Conservation (phyloP, 2,888 invertebrate genomes). For the Orchesella flavescens region DNA sequence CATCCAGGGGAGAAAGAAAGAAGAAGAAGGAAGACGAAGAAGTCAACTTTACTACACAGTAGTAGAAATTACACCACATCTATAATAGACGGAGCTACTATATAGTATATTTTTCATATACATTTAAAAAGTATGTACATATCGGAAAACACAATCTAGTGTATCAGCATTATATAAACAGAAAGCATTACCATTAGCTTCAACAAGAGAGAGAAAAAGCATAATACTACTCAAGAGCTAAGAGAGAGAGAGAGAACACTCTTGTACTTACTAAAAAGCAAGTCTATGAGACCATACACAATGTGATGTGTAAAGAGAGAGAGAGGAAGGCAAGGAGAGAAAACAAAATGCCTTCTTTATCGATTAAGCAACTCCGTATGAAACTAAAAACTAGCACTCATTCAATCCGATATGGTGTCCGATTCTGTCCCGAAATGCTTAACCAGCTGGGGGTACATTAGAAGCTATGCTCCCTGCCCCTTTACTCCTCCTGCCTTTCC, state of each 20-base stretch:
- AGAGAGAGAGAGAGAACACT: constrained; percentile 37
- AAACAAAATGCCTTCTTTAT: constrained; percentile 70
- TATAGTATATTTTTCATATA: not conserved
- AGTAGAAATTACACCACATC: constrained; percentile 48
- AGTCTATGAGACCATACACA: constrained; percentile 36
- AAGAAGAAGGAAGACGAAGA: too few species aligned
- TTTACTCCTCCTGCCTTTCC: constrained; percentile 58
- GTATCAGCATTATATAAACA: constrained; percentile 40
- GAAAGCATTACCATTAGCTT: constrained; percentile 33
- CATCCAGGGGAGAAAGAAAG: constrained; percentile 53
- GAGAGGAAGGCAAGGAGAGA: constrained; percentile 53
- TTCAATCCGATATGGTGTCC: constrained; percentile 62
- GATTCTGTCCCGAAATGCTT: constrained; percentile 62
- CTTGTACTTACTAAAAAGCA: constrained; percentile 46
- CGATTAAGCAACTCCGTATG: constrained; percentile 69
- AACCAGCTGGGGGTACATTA: constrained; percentile 61
- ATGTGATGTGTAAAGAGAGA: constrained; percentile 50
- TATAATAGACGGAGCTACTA: constrained; percentile 21
- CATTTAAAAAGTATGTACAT: not conserved
- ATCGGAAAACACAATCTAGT: not conserved
- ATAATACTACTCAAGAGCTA: constrained; percentile 48
- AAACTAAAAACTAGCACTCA: constrained; percentile 62
- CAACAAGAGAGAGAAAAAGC: constrained; percentile 39
- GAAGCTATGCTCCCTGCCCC: constrained; percentile 58
- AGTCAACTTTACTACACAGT: constrained; percentile 19